Evolutionary conservation across 2,797 vertebrate genomes (phyloP), one percentile per base, ranked within the genome.

Genomic region (Crenichthys baileyi): DNA sequence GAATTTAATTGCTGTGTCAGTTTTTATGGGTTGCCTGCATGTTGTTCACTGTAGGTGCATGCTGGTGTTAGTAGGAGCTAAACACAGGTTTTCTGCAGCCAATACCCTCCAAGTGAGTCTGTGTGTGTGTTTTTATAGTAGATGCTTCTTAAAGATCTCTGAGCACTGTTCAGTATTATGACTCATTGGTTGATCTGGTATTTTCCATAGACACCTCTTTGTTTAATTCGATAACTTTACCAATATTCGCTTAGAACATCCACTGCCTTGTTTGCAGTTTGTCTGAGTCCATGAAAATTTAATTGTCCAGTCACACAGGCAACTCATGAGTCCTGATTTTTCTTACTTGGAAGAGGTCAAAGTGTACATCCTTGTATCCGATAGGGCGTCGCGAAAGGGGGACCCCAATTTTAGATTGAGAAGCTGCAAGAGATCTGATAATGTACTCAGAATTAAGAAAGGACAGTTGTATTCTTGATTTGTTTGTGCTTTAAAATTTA

Each of bases 1-100:
- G 50, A 73, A 81, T 86, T 85, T 77, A 12, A 46, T 50, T 86
- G 83, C 83, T 86, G 80, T 77, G 86, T 90, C 86, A 79, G 84
- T 80, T 85, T 82, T 81, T 81, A 44, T 74, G 77, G 86, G 20
- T 77, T 26, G 48, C 56, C 67, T 84, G 67, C n/a, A 3, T 82
- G 77, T 16, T 84, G 85, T 79, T 81, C 80, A 70, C 77, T 55
- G 72, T 55, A 72, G 79, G 65, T 75, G 31, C 73, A 60, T 81
- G 84, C 81, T 85, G 80, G 46, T 82, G 84, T 90, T 67, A 80
- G 56, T 73, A 7, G 70, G 77, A 81, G 89, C 84, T 87, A 76
- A 86, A 83, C 76, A 70, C 73, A 73, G 76, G 58, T 82, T 87
- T 79, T 84, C 73, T 79, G 79, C 75, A 79, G 81, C 82, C 80